Evolutionary conservation across 1,140 invertebrate genomes (phyloP).

Genomic region (Anagrus nilaparvatae): DNA sequence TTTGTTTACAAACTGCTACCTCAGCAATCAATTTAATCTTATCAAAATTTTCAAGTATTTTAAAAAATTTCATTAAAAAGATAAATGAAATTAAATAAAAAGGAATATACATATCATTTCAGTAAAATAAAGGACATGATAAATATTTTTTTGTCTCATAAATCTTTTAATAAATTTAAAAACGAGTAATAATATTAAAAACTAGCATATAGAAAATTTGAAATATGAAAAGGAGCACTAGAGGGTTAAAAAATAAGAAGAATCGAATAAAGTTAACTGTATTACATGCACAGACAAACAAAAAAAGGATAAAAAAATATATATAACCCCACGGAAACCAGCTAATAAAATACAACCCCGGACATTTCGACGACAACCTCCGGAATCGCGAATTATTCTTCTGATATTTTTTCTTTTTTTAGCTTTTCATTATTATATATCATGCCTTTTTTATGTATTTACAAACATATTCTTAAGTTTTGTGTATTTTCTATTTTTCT

Average conservation of each 20-base stretch:
- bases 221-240: neutral
- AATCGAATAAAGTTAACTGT: slow-evolving; percentile 5
- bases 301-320: too few species aligned
- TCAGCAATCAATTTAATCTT: too few species aligned
- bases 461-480: slow-evolving; percentile 1
- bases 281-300: too few species aligned
- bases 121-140: too few species aligned
- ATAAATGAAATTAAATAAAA: too few species aligned
- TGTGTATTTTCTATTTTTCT: neutral
- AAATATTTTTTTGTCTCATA: too few species aligned
- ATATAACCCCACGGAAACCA: slow-evolving; percentile 37
- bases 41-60: too few species aligned
- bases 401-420: slow-evolving; percentile 31
- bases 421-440: neutral
- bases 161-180: too few species aligned
- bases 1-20: too few species aligned
- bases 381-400: slow-evolving; percentile 29
- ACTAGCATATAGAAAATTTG: neutral
- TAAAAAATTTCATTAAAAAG: too few species aligned
- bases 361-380: slow-evolving; percentile 25
- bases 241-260: neutral
- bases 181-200: slow-evolving; percentile 1
- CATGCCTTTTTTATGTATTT: slow-evolving; percentile 18
- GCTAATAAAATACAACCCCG: slow-evolving; percentile 38
- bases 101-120: too few species aligned